A percentile compares a stretch with the other conserved stretches of the same genome.
Conservation (phyloP, 2,888 invertebrate species). For the Sturmia bella region DNA sequence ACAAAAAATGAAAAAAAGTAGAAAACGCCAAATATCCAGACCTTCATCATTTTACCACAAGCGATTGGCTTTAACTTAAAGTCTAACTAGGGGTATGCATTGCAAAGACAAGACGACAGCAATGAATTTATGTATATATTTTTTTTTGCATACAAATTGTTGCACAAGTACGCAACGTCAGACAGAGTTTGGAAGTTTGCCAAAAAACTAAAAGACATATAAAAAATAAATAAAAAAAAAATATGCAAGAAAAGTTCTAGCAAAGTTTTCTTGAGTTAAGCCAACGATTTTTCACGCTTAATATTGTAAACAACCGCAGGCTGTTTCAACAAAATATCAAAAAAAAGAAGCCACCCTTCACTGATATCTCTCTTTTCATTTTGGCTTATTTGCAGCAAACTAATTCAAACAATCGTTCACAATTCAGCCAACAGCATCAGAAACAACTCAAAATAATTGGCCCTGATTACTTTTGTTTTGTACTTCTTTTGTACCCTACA, state of each 20-base stretch:
- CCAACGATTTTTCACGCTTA: slow-evolving; percentile 48
- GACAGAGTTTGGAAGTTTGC: slow-evolving; percentile 48
- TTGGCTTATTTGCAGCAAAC: slow-evolving; percentile 31
- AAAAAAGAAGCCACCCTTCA: neutral
- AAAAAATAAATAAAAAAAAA: neutral
- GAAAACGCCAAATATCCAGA: slow-evolving; percentile 25
- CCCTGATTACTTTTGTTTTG: slow-evolving; percentile 54
- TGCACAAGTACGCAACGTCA: slow-evolving; percentile 22
- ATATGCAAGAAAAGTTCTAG: neutral
- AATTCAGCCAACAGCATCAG: slow-evolving; percentile 35
- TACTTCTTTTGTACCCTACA: slow-evolving; percentile 29
- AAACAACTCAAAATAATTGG: slow-evolving; percentile 56
- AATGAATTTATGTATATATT: slow-evolving; percentile 24
- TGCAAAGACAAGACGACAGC: slow-evolving; percentile 16
- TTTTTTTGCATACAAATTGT: slow-evolving; percentile 41
- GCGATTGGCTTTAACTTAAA: slow-evolving; percentile 51
- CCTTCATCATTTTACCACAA: slow-evolving; percentile 22
- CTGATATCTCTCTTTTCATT: slow-evolving; percentile 8
- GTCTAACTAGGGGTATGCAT: slow-evolving; percentile 36
- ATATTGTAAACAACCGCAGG: slow-evolving; percentile 65
- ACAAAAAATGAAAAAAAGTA: slow-evolving; percentile 9
- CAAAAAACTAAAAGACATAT: slow-evolving; percentile 2
- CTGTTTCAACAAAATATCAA: slow-evolving; percentile 50
- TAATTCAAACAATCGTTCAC: slow-evolving; percentile 24
- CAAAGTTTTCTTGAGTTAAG: slow-evolving; percentile 44